Evolutionary conservation across 2,113 vertebrate genomes (phyloP).

Genomic region (Grus americana): DNA sequence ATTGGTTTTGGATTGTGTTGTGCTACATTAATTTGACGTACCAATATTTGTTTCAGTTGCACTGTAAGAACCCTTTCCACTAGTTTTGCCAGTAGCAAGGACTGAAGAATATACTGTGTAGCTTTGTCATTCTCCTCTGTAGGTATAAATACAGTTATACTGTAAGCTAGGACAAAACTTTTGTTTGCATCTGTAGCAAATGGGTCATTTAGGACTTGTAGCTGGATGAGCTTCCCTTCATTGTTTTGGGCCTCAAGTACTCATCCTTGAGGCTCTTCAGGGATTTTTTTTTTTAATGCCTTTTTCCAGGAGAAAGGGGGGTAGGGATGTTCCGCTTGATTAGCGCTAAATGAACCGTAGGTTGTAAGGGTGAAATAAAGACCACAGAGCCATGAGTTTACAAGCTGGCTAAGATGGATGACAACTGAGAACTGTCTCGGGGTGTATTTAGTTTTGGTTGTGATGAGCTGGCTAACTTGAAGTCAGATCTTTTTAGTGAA

Average conservation of each 20-base stretch:
- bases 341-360: not conserved
- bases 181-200: not conserved
- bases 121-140: not conserved
- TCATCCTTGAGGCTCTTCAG: not conserved
- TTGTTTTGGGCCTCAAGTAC: not conserved
- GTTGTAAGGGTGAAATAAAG: not conserved
- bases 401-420: not conserved
- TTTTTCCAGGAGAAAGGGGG: not conserved
- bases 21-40: fast-evolving
- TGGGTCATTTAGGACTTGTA: not conserved
- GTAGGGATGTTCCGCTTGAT: not conserved
- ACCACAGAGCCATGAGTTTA: not conserved
- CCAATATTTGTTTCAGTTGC: fast-evolving
- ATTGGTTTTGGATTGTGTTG: not conserved
- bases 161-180: not conserved
- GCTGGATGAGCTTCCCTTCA: not conserved
- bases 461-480: not conserved
- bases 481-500: not conserved
- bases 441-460: not conserved
- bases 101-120: not conserved
- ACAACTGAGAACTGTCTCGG: not conserved
- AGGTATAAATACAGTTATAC: no score
- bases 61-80: not conserved
- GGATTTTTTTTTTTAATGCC: not conserved
- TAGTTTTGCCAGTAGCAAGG: not conserved